phyloP scores from a whole-genome alignment of 35 echinoderm and acorn worm species.

The Hemicentrotus pulcherrimus region DNA sequence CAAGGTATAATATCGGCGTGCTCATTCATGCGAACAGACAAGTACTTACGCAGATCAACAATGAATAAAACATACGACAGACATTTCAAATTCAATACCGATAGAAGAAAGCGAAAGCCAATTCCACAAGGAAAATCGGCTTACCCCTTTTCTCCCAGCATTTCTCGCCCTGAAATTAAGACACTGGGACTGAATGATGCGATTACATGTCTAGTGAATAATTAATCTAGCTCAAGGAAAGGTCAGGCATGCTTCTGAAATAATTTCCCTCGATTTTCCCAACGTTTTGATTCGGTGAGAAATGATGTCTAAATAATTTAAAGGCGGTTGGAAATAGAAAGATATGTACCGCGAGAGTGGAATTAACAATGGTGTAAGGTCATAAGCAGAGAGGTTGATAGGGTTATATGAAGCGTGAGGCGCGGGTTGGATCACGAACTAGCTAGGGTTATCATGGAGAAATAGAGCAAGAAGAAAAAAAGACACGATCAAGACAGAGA shows the following conservation, averaged over 20 bases:
- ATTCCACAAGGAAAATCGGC: background rate
- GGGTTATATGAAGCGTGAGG: background rate
- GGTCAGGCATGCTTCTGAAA: background rate
- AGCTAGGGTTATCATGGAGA: background rate
- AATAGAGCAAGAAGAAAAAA: background rate
- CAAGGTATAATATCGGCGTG: background rate
- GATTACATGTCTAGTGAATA: background rate
- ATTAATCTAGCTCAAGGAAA: background rate
- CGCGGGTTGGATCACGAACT: background rate
- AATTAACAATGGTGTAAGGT: background rate
- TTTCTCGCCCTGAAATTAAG: background rate
- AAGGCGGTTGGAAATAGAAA: background rate
- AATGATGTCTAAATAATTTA: constrained; percentile 6
- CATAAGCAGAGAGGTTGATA: background rate
- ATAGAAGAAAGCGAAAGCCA: background rate
- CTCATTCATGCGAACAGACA: background rate
- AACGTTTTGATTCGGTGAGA: background rate
- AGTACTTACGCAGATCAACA: constrained; percentile 10
- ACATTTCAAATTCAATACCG: background rate
- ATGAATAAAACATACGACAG: background rate
- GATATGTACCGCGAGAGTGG: background rate
- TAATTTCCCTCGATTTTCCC: background rate
- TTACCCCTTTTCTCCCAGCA: background rate
- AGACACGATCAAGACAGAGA: background rate
- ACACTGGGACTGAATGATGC: constrained; percentile 3